Evolutionary conservation across 2,113 vertebrate genomes (phyloP).

Genomic region (Morone chrysops): DNA sequence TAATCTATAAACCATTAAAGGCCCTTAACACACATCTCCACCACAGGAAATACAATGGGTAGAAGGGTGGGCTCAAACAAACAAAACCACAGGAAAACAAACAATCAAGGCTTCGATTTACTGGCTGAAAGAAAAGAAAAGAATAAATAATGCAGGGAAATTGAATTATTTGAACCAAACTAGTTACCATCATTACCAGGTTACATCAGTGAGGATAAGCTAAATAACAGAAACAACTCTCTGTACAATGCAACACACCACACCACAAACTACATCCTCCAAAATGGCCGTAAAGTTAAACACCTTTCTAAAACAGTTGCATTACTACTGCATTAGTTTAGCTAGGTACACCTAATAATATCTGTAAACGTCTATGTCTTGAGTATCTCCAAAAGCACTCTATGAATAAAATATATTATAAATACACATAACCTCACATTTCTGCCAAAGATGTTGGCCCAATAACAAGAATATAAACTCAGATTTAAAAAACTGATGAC

Average conservation of each 20-base stretch:
- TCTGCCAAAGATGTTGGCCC: not conserved
- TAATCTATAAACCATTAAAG: not conserved
- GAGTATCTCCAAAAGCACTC: too few species aligned
- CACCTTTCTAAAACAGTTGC: too few species aligned
- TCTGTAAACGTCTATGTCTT: too few species aligned
- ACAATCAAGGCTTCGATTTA: not conserved
- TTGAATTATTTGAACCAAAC: too few species aligned
- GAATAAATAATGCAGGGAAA: not conserved
- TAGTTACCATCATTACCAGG: too few species aligned
- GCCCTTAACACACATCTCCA: not conserved
- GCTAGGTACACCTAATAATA: too few species aligned
- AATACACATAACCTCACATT: not conserved
- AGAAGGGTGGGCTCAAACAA: not conserved
- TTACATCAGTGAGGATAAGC: not conserved
- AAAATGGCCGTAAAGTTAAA: not conserved
- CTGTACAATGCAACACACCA: not conserved
- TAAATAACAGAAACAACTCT: not conserved
- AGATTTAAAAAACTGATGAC: not conserved
- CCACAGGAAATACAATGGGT: not conserved
- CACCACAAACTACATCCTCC: not conserved
- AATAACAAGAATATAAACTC: not conserved
- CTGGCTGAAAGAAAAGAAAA: not conserved
- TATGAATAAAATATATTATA: too few species aligned
- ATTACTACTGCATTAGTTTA: too few species aligned
- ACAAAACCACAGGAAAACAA: not conserved